Evolutionary conservation across 2,797 vertebrate genomes (phyloP).

Genomic region (Eulemur albifrons): DNA sequence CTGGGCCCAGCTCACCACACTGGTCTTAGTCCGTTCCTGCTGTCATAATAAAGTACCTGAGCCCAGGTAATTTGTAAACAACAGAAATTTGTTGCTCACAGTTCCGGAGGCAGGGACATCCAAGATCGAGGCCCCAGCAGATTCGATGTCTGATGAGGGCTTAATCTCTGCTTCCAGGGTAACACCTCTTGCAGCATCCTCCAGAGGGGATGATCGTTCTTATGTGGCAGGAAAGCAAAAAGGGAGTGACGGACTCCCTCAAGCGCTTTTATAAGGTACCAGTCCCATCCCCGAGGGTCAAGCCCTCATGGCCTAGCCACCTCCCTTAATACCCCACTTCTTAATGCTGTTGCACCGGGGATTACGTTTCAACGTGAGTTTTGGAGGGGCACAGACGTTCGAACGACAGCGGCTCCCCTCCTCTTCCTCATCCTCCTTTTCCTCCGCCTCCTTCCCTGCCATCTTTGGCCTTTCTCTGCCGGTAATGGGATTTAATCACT

Average conservation of each 20-base stretch:
- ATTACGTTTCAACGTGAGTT: background rate
- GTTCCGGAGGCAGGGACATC: background rate
- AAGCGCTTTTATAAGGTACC: background rate
- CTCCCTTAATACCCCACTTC: background rate
- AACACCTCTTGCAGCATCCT: background rate
- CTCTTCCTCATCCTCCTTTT: background rate
- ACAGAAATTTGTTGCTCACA: background rate
- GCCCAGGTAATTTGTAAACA: background rate
- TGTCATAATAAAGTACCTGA: background rate
- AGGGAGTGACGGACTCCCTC: background rate
- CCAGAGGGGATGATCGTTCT: too few relatives aligned
- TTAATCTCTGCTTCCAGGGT: background rate
- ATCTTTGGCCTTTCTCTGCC: background rate
- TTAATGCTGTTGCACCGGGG: background rate
- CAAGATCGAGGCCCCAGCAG: background rate
- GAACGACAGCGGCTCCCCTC: background rate
- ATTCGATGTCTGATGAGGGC: background rate
- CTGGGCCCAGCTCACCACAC: background rate
- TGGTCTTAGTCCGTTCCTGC: background rate
- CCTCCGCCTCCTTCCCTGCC: background rate
- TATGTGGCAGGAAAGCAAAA: background rate
- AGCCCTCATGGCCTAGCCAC: background rate
- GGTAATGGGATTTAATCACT: background rate
- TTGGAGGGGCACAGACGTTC: background rate
- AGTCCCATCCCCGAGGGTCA: background rate